A percentile compares a stretch with the other conserved stretches of the same genome.
Evolutionary conservation across 2,888 invertebrate genomes (phyloP).

Genomic region (Steinernema hermaphroditum): DNA sequence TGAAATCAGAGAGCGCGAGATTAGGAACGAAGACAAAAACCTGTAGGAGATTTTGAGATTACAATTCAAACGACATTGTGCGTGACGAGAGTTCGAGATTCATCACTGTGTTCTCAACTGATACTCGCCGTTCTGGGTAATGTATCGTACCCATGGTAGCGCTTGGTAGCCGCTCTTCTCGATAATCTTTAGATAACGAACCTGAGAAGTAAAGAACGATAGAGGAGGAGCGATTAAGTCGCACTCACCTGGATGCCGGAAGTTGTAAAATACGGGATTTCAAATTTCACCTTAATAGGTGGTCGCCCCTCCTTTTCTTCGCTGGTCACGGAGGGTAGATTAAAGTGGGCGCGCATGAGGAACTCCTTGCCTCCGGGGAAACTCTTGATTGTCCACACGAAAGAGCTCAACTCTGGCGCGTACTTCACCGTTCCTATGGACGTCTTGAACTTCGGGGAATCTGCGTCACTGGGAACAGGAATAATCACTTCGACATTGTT

Average conservation of each 20-base stretch:
- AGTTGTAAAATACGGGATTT: conserved; percentile 97
- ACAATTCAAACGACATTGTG: background rate
- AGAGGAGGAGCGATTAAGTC: background rate
- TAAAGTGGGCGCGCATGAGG: conserved; percentile 96
- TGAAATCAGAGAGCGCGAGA: background rate
- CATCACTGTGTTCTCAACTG: conserved; percentile 79
- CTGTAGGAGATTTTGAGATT: conserved; percentile 15
- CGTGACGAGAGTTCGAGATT: conserved; percentile 8
- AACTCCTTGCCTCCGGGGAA: conserved; percentile 85
- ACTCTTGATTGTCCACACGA: conserved; percentile 77
- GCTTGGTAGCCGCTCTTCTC: conserved; percentile 99
- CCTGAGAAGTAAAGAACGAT: conserved; percentile 68
- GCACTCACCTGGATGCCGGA: conserved; percentile 88
- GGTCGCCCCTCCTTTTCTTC: conserved; percentile 94
- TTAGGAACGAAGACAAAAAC: background rate
- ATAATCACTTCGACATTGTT: conserved; percentile 97
- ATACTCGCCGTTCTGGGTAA: conserved; percentile 98
- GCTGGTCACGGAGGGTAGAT: conserved; percentile 85
- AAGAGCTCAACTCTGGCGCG: conserved; percentile 91
- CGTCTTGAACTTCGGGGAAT: conserved; percentile 85
- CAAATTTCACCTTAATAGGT: conserved; percentile 96
- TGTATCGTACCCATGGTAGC: conserved; percentile 93
- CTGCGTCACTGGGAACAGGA: conserved; percentile 88
- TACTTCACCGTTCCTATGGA: conserved; percentile 77
- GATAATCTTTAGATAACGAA: conserved; percentile 94